phyloP scores from a whole-genome alignment of 2,797 vertebrate species.

The Corythornis leucogaster region DNA sequence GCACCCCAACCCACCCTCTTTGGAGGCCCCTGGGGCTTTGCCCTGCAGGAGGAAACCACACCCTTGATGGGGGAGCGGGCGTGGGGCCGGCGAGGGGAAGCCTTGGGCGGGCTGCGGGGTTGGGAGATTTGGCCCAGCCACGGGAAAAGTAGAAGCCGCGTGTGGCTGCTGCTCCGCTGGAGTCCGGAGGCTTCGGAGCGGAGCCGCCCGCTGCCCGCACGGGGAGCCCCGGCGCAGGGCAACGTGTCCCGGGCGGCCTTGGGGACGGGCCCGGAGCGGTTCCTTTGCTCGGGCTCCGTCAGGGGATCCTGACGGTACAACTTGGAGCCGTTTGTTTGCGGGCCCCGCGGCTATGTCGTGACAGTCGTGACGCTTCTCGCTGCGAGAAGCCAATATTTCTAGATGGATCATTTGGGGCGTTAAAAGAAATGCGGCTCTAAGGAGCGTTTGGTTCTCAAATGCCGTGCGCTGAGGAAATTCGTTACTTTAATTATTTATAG shows the following conservation, averaged over 20 bases:
- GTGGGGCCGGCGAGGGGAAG: neutral
- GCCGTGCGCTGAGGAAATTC: neutral
- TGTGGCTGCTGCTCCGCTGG: neutral
- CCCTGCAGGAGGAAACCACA: too few relatives aligned
- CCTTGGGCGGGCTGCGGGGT: neutral
- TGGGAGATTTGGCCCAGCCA: neutral
- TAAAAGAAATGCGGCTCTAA: fast-evolving
- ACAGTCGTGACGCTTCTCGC: neutral
- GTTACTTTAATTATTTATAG: neutral
- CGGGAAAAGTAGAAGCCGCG: neutral
- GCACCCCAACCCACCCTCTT: too few relatives aligned
- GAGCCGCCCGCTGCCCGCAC: neutral
- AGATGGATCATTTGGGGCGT: fast-evolving
- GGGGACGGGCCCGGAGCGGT: neutral
- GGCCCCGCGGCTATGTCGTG: neutral
- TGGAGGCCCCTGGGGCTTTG: too few relatives aligned
- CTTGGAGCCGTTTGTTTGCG: neutral
- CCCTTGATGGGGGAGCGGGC: neutral
- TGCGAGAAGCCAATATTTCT: neutral
- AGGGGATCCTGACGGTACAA: too few relatives aligned
- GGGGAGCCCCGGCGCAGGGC: neutral
- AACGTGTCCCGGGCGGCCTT: neutral
- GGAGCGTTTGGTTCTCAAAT: fast-evolving
- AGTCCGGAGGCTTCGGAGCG: neutral
- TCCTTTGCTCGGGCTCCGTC: too few relatives aligned